Evolutionary conservation across 2,113 vertebrate genomes (phyloP).

Genomic region (Clarias magur): DNA sequence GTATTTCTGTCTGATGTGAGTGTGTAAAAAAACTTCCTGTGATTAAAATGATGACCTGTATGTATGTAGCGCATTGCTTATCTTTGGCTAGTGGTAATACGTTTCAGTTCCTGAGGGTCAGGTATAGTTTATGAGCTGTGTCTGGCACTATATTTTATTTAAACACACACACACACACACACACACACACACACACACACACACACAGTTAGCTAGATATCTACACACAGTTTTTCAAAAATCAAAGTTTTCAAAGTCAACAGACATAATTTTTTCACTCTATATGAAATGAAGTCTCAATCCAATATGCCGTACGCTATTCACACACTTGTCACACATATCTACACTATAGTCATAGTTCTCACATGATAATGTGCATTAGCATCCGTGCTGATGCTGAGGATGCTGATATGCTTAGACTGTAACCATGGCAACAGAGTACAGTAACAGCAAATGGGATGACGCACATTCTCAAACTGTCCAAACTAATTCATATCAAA

Average conservation of each 20-base stretch:
- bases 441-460: background rate
- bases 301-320: background rate
- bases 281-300: background rate
- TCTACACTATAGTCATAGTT: background rate
- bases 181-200: background rate
- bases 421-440: constrained; percentile 42
- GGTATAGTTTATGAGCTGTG: background rate
- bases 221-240: too few species aligned
- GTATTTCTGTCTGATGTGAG: too few species aligned
- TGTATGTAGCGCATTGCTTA: background rate
- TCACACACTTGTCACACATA: background rate
- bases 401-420: constrained; percentile 26
- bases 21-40: background rate
- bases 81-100: background rate
- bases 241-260: too few species aligned
- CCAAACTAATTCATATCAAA: background rate
- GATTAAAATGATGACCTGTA: background rate
- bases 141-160: background rate
- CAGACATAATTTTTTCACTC: background rate
- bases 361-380: background rate
- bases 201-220: too few species aligned
- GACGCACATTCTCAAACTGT: background rate
- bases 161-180: background rate
- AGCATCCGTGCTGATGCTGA: background rate
- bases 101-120: background rate